Evolutionary conservation across 2,113 vertebrate genomes (phyloP).

Genomic region (Brevimyrus niger): DNA sequence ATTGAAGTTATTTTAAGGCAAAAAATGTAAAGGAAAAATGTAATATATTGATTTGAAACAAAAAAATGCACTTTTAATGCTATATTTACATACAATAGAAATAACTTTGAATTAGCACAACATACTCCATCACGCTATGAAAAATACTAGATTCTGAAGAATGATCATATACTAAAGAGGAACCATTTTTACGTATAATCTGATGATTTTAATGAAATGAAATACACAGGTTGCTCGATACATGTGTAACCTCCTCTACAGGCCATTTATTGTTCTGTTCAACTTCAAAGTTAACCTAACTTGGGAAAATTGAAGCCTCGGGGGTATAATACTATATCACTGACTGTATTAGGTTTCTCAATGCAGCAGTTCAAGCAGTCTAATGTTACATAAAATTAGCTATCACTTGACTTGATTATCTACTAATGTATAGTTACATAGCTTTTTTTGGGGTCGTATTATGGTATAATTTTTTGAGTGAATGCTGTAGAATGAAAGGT

Average conservation of each 20-base stretch:
- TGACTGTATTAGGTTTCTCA: slow-evolving; percentile 3
- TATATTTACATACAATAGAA: background rate
- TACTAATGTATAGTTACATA: background rate
- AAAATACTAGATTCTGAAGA: background rate
- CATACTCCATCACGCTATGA: background rate
- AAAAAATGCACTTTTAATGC: background rate
- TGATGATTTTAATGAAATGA: background rate
- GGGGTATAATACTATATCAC: background rate
- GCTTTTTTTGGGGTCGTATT: background rate
- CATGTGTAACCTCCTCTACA: background rate
- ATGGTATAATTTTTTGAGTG: background rate
- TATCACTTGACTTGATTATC: background rate
- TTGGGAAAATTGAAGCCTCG: background rate
- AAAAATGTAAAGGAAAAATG: background rate
- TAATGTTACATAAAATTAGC: background rate
- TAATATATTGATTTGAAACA: background rate
- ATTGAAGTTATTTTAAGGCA: background rate
- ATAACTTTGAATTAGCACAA: background rate
- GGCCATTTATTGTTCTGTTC: background rate
- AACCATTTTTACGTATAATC: background rate
- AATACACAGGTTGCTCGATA: background rate
- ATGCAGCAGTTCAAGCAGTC: background rate
- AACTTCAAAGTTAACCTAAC: slow-evolving; percentile 7
- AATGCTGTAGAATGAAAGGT: background rate
- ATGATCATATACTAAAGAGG: background rate